phyloP scores from a whole-genome alignment of 1,140 invertebrate species.

The Cyclargus thomasi region DNA sequence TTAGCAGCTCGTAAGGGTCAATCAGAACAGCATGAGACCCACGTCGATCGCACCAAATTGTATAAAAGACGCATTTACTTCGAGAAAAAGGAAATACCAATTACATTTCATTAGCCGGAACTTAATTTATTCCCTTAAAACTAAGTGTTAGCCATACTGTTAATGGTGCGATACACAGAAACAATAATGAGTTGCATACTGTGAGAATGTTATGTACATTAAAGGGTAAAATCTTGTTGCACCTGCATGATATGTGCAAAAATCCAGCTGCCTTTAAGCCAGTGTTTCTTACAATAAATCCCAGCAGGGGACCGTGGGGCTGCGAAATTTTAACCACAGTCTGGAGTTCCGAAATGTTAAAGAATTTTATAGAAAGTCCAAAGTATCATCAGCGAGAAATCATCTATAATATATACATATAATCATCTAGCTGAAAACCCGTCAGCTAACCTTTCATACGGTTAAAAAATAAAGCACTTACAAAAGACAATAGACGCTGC shows the following conservation, averaged over 20 bases:
- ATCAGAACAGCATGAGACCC: slow-evolving; percentile 42
- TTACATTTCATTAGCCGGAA: not conserved
- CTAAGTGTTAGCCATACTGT: not conserved
- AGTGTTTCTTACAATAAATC: not conserved
- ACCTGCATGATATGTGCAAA: not conserved
- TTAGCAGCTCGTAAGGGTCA: slow-evolving; percentile 35
- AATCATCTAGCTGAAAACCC: too few relatives aligned
- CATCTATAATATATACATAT: too few relatives aligned
- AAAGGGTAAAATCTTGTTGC: not conserved
- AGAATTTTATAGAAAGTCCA: not conserved
- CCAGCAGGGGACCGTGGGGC: not conserved
- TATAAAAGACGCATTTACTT: slow-evolving; percentile 1
- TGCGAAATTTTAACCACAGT: not conserved
- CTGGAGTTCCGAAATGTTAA: not conserved
- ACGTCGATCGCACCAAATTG: slow-evolving; percentile 18
- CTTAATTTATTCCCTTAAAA: not conserved
- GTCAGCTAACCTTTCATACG: too few relatives aligned
- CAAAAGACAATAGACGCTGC: too few relatives aligned
- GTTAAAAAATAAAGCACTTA: too few relatives aligned
- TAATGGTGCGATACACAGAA: not conserved
- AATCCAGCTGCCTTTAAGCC: not conserved
- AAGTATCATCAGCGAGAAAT: not conserved
- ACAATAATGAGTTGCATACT: slow-evolving; percentile 3
- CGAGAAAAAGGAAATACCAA: not conserved
- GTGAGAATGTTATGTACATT: not conserved